phyloP scores from a whole-genome alignment of 1,140 invertebrate genomes.

The Drosophila sulfurigaster region DNA sequence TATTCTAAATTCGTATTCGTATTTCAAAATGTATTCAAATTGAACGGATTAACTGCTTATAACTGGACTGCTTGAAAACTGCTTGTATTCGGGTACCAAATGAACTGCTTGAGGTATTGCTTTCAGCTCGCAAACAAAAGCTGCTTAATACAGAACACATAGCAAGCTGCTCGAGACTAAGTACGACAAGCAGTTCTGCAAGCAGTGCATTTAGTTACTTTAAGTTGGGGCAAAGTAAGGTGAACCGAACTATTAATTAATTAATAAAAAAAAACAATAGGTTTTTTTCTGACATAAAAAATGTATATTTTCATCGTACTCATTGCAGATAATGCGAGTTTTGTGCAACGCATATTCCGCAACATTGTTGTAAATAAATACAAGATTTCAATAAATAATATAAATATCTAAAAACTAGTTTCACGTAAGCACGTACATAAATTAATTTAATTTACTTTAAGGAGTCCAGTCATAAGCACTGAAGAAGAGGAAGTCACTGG shows the following conservation, averaged over 20 bases:
- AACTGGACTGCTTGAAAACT: background rate
- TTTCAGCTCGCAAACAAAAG: background rate
- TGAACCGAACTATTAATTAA: background rate
- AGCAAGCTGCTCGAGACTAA: background rate
- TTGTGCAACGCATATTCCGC: constrained; percentile 30
- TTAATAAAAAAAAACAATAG: background rate
- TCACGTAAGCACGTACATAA: constrained; percentile 70
- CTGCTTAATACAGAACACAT: background rate
- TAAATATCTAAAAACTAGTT: constrained; percentile 74
- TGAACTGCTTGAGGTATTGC: background rate
- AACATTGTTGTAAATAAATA: constrained; percentile 60
- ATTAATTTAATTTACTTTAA: constrained; percentile 79
- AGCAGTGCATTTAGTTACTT: background rate
- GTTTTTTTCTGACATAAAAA: constrained; percentile 11
- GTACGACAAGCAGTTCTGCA: background rate
- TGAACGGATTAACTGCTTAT: too few relatives aligned
- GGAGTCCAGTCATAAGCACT: constrained; percentile 61
- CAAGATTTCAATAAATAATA: constrained; percentile 76
- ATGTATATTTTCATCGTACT: constrained; percentile 17
- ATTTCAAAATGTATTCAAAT: too few relatives aligned
- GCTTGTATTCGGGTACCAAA: background rate
- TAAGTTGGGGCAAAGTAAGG: background rate
- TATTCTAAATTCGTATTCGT: too few relatives aligned
- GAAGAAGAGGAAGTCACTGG: constrained; percentile 18
- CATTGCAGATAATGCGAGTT: constrained; percentile 36